Evolutionary conservation across 2,888 invertebrate genomes (phyloP), one percentile per base, ranked within the genome.

Genomic region (Nudaria mundana): DNA sequence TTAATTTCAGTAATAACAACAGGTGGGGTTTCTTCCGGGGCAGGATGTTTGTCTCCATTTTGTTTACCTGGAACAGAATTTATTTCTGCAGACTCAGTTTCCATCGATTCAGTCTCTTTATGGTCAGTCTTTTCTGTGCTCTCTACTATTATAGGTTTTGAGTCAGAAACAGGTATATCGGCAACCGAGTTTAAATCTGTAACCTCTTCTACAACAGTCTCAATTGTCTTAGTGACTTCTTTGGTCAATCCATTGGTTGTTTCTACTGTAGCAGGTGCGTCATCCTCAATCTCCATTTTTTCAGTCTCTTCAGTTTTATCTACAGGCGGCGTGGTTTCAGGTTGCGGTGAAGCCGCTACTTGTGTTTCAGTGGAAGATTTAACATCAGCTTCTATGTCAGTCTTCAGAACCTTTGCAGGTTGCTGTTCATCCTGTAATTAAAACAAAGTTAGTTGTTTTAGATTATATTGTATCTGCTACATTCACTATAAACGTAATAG

Each of bases 351-450:
- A 2, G 30, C 40, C 16, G 30, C 31, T 1, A 30, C 40, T 37
- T 44, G 51, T n/a, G 42, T 53, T 42, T 70, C 71, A 20, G 60
- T 30, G 36, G 57, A 41, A 31, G 70, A 56, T 56, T 81, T 81
- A 23, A 76, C 71, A 48, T 77, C 76, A 25, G 58, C 63, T 55
- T 72, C 79, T 7, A 61, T 50, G 49, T 86, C 86, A 48, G 89
- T 90, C 71, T 91, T 91, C 13, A 88, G 76, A 30, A 91, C 69
- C 76, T 91, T 91, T 15, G 90, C 74, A 14, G 91, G 91, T 51
- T 86, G 72, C 51, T 86, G 72, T 39, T 81, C 81, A 26, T 82
- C 72, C 79, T 80, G 76, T 43, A 82, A 76, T 2, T 2, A 35
- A 7, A 33, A 33, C 10, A 20, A 5, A 20, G n/a, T n/a, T n/a